Conservation (phyloP, 1,140 invertebrate species). For the Metopolophium dirhodum region DNA sequence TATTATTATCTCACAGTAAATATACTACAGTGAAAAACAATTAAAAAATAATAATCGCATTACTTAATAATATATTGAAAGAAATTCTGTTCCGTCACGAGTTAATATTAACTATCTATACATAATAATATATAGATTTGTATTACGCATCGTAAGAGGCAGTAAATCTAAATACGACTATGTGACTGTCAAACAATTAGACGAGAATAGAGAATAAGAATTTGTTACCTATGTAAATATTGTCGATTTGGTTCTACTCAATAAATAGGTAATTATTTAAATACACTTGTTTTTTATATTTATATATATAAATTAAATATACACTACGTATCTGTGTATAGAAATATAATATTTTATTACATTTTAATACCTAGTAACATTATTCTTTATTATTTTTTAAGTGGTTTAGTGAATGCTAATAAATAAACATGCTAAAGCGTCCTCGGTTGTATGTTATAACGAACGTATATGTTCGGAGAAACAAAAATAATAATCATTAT, state of each 20-base stretch:
- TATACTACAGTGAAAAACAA: not conserved
- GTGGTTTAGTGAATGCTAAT: not conserved
- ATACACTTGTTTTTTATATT: not conserved
- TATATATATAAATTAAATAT: too few species aligned
- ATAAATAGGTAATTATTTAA: not conserved
- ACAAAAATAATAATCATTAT: not conserved
- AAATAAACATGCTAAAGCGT: not conserved
- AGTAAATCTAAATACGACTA: not conserved
- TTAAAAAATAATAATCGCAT: not conserved
- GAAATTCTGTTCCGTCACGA: not conserved
- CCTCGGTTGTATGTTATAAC: not conserved
- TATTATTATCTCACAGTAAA: not conserved
- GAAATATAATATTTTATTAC: not conserved
- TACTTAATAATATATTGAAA: not conserved
- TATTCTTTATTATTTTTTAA: not conserved
- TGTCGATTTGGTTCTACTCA: too few species aligned
- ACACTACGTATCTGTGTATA: too few species aligned
- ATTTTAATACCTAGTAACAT: not conserved
- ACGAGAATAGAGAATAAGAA: not conserved
- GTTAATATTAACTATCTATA: not conserved
- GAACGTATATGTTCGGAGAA: not conserved
- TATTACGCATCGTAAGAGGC: not conserved
- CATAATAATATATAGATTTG: not conserved
- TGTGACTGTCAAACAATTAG: not conserved
- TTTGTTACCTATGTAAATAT: not conserved